phyloP scores from a whole-genome alignment of 2,888 invertebrate genomes.

The Pomacea canaliculata region DNA sequence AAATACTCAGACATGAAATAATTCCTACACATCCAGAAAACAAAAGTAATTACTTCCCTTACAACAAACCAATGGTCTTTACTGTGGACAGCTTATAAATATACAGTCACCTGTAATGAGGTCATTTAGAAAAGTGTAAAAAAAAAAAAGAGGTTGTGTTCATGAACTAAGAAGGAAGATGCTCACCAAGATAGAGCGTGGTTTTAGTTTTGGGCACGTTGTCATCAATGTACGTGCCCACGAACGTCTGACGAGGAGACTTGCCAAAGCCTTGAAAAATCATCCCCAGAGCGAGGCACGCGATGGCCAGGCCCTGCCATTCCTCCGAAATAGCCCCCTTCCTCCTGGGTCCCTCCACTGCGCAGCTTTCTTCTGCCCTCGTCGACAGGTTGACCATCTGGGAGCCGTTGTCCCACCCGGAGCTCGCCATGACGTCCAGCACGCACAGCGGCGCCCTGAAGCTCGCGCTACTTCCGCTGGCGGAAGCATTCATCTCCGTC shows the following conservation, averaged over 20 bases:
- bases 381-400: background rate
- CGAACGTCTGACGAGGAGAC: slow-evolving; percentile 48
- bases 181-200: slow-evolving; percentile 52
- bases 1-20: slow-evolving; percentile 40
- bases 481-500: background rate
- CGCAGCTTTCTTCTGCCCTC: background rate
- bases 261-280: slow-evolving; percentile 56
- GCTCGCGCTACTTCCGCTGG: background rate
- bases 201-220: slow-evolving; percentile 56
- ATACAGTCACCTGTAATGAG: no score
- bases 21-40: slow-evolving; percentile 24
- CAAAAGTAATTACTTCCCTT: no score
- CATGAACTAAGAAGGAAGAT: no score
- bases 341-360: background rate
- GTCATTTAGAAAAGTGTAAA: no score
- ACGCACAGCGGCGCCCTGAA: background rate
- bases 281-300: slow-evolving; percentile 48
- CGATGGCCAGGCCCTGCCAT: slow-evolving; percentile 33
- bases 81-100: no score
- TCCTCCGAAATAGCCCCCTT: slow-evolving; percentile 20
- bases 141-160: no score
- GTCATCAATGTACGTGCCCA: slow-evolving; percentile 56
- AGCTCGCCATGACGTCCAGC: background rate
- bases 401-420: background rate
- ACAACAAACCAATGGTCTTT: no score